These are phyloP conservation scores for Jacana jacana DNA, from an alignment of 2,113 vertebrate species.

Conservation along the genomic window DNA sequence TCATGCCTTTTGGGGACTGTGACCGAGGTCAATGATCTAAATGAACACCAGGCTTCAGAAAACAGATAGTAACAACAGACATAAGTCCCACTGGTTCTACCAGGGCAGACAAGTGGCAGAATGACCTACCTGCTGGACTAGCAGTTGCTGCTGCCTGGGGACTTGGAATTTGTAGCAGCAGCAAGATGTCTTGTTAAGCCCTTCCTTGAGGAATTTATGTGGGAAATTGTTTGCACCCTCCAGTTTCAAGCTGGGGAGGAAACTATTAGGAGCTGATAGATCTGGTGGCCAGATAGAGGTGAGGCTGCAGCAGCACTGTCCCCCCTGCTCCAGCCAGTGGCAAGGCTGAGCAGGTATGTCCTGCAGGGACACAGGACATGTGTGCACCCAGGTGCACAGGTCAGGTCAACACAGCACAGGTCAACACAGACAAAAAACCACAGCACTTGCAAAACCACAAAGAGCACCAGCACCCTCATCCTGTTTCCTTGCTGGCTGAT, in stretches of 20 bases:
- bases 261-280: not conserved
- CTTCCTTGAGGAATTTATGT: not conserved
- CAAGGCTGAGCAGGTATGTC: not conserved
- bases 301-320: not conserved
- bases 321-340: not conserved
- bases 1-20: not conserved
- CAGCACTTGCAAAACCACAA: not conserved
- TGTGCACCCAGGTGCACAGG: rapidly evolving
- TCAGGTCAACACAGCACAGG: not conserved
- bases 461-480: not conserved
- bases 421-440: not conserved
- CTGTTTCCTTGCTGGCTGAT: not conserved
- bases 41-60: not conserved
- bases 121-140: not conserved
- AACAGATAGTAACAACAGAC: not conserved
- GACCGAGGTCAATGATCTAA: not conserved
- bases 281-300: not conserved
- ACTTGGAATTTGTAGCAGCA: not conserved
- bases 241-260: not conserved
- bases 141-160: not conserved
- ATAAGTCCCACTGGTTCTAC: not conserved
- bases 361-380: not conserved
- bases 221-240: not conserved
- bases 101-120: not conserved
- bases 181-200: not conserved